Base-by-base conservation (phyloP, 2,113 vertebrate species). In the Sinosuthora webbiana region DNA sequence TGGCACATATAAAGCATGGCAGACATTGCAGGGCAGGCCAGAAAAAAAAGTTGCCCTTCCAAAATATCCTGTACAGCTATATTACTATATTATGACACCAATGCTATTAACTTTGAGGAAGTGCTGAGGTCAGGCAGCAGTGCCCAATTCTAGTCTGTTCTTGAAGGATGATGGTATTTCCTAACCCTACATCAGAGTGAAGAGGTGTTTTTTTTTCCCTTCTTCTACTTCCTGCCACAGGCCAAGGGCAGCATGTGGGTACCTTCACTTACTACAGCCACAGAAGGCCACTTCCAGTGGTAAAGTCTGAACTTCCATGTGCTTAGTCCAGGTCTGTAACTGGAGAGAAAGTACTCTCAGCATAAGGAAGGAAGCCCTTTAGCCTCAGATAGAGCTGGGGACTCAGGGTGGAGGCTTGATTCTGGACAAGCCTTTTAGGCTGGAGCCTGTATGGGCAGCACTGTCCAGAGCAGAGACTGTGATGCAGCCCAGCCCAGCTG, bases 371-470 rank as follows among this genome's bases (percentile, higher is more conserved):
- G 42, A 69, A 85, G 45, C 22, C 25, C 8, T 19, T 47, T 69
- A 68, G 28, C 19, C 9, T 75, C 16, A 27, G 2, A 15, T 45
- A 7, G 22, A 55, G 18, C 45, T 67, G n/a, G 20, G 4, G 19
- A 15, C 0, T 8, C 21, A 19, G 47, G 10, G 6, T 68, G 11
- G 21, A 8, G 1, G 2, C 13, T 62, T 30, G 4, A 14, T 33
- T 77, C n/a, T 45, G 64, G 37, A 28, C 8, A 53, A 44, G 28
- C 35, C 17, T 47, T 68, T 33, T 35, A 23, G 30, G 7, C 31
- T 63, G 35, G 25, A 39, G 16, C 10, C 21, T 20, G 0, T 13
- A 2, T 14, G 28, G 35, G 60, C 30, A 65, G 56, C 33, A 11
- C 23, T 50, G 19, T 41, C 42, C 16, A 31, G 55, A 35, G 28